phyloP scores from a whole-genome alignment of 1,140 invertebrate genomes.

The Diprion similis region DNA sequence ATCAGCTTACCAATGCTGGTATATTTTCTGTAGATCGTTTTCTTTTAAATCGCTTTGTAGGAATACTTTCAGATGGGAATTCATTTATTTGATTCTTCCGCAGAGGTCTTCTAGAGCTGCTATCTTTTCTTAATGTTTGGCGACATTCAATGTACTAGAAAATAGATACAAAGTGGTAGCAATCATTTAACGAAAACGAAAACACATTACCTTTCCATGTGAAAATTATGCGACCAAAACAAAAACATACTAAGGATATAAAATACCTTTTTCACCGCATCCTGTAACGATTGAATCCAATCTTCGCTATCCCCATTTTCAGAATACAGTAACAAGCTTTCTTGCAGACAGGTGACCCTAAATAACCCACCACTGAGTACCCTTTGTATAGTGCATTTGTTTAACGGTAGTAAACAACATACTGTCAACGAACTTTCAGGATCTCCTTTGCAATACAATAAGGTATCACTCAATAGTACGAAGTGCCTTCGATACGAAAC shows the following conservation, averaged over 20 bases:
- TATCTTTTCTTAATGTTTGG: conserved; percentile 68
- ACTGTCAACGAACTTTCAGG: conserved; percentile 64
- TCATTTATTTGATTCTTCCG: conserved; percentile 61
- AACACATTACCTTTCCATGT: conserved; percentile 14
- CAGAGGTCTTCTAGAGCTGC: conserved; percentile 66
- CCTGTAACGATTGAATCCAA: conserved; percentile 66
- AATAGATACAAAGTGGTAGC: conserved; percentile 16
- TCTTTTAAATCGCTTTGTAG: conserved; percentile 40
- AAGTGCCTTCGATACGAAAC: conserved; percentile 65
- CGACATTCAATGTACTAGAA: conserved; percentile 63
- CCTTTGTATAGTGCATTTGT: conserved; percentile 66
- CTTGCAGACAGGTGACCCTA: conserved; percentile 65
- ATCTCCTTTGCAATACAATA: conserved; percentile 68
- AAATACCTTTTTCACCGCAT: conserved; percentile 62
- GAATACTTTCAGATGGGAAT: conserved; percentile 48
- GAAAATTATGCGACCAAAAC: conserved; percentile 7
- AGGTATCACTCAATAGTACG: conserved; percentile 51
- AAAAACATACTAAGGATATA: not conserved
- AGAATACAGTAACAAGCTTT: conserved; percentile 66
- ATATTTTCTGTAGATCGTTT: conserved; percentile 48
- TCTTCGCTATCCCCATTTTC: conserved; percentile 61
- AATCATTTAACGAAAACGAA: not conserved
- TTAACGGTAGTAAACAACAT: conserved; percentile 67
- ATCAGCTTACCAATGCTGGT: conserved; percentile 49
- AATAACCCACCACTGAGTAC: conserved; percentile 65